Evolutionary conservation across 2,888 invertebrate genomes (phyloP), one percentile per base, ranked within the genome.

Genomic region (Lochmaea crataegi): DNA sequence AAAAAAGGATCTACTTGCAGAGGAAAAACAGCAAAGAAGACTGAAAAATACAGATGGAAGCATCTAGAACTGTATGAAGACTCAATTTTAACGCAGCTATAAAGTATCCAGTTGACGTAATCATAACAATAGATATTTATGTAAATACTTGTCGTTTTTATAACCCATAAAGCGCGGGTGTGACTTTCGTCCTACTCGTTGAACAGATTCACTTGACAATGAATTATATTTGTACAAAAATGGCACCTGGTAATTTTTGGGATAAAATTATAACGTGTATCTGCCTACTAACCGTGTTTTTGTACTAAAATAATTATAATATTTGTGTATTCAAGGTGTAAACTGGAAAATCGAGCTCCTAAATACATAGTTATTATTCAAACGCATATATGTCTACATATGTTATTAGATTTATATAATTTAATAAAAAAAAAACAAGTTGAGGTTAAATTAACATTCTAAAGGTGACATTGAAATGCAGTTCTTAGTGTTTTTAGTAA

Each of bases 231-330:
- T 1, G 10, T n/a, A 60, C 32, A n/a, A 32, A 60, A 60, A 60
- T 32, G 32, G 60, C 32, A 60, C 38, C 9, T 60, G 10, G 60
- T 38, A 60, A 60, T 60, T 60, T 60, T 32, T 38, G 60, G 60
- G 18, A 11, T 18, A 11, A 57, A 57, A 57, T 57, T 22, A 57
- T 57, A 60, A n/a, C n/a, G 14, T 60, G 2, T 14, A n/a, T 10
- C 60, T n/a, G 38, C 60, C 60, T 60, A 60, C 60, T 60, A n/a
- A 38, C 60, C 32, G 6, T 32, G 7, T 60, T 60, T 60, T 60
- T 38, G 16, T 14, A 14, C 7, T 38, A 2, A 60, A 60, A 60
- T 60, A 38, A 60, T 60, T 41, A 60, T n/a, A 60, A 32, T 9
- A 38, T 60, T 60, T 10, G 16, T 60, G 38, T 32, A 16, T 60